Evolutionary conservation across 1,140 invertebrate species (phyloP), one percentile per base, ranked within the genome.

Genomic region (Pogonomyrmex californicus): DNA sequence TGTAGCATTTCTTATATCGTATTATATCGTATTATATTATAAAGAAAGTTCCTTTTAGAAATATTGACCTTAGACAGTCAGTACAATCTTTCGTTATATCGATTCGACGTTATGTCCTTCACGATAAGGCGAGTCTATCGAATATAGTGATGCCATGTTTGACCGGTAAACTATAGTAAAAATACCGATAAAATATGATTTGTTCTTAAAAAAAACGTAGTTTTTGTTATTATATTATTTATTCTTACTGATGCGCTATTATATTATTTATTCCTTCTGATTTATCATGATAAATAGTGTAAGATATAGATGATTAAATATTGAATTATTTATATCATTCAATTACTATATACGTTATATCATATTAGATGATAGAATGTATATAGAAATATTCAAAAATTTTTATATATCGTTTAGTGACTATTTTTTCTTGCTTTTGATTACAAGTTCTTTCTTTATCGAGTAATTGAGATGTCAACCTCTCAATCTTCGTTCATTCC

Each of bases 401-500:
- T 68, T 4, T 56, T 56, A 4, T 3, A 38, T 23, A 78, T 33
- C n/a, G 33, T 36, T 65, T 10, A 30, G 6, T 49, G 10, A 12
- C 10, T 10, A 4, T 1, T 1, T 78, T n/a, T 38, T 12, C 4
- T 9, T n/a, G n/a, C 4, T 70, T 58, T 23, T 81, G 68, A 81
- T 56, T 14, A 51, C 77, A 9, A 30, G 9, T 82, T 23, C 9
- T 79, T 75, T 12, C 73, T 63, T 86, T 88, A 78, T 86, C 78
- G 14, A 17, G 6, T 88, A 91, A 90, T 91, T 91, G 87, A 88
- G 77, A 88, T 86, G 58, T 87, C 71, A 58, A 51, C 63, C 54
- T 58, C 58, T 75, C 75, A 58, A 33, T 87, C 54, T 51, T 78
- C 63, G 60, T 54, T 81, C 51, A 49, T 79, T 41, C 56, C 49